phyloP scores from a whole-genome alignment of 2,113 vertebrate genomes.

The Pangasianodon gigas region DNA sequence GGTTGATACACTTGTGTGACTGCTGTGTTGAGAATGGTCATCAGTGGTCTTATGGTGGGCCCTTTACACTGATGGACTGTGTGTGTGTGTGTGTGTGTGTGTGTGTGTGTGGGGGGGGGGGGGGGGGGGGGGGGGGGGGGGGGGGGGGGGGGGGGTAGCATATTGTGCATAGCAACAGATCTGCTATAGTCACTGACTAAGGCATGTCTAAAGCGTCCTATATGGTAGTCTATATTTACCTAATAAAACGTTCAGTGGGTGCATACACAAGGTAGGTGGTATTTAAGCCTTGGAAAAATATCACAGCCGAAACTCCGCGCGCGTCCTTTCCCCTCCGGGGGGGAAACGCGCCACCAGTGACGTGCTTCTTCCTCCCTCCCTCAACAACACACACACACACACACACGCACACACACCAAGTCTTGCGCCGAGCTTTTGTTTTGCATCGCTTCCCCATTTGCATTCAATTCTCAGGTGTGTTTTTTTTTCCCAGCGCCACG shows the following conservation, averaged over 20 bases:
- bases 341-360: slow-evolving; percentile 43
- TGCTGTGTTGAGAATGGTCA: not conserved
- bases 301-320: not conserved
- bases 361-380: slow-evolving; percentile 43
- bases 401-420: slow-evolving; percentile 33
- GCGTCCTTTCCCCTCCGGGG: not conserved
- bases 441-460: slow-evolving; percentile 73
- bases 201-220: not conserved
- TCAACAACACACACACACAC: not conserved
- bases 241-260: not conserved
- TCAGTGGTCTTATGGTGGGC: not conserved
- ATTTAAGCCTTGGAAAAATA: not conserved
- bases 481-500: slow-evolving; percentile 59
- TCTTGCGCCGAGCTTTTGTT: slow-evolving; percentile 68
- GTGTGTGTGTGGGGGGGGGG: too few relatives aligned
- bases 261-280: not conserved
- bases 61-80: not conserved
- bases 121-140: not conserved
- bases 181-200: not conserved
- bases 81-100: not conserved
- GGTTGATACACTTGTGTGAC: not conserved
- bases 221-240: not conserved
- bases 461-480: slow-evolving; percentile 69
- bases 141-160: not conserved
- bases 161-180: not conserved